phyloP scores from a whole-genome alignment of 2,113 vertebrate species.

The Oxyruncus cristatus region DNA sequence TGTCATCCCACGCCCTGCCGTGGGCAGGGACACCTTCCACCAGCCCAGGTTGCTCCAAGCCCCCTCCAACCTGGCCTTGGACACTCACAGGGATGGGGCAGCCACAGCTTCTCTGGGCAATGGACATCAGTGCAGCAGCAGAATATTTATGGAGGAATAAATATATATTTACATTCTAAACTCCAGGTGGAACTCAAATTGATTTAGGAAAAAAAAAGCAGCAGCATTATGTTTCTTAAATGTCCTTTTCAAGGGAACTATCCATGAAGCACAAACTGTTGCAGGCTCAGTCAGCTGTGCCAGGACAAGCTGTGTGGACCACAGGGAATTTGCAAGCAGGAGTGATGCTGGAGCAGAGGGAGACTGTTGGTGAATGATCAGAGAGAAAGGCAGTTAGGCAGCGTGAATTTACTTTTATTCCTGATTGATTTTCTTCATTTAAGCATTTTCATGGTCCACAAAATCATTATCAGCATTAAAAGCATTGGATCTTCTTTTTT shows the following conservation, averaged over 20 bases:
- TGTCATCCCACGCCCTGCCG: background rate
- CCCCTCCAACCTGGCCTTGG: background rate
- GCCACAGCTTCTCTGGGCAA: background rate
- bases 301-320: background rate
- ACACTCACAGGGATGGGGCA: background rate
- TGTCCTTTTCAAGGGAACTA: background rate
- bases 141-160: background rate
- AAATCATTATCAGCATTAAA: background rate
- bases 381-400: background rate
- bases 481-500: background rate
- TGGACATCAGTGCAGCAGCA: background rate
- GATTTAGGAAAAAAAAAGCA: background rate
- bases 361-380: background rate
- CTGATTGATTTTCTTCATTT: background rate
- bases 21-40: background rate
- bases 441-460: background rate
- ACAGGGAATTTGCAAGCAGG: background rate
- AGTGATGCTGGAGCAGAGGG: background rate
- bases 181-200: background rate
- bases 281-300: background rate
- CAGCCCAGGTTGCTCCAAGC: background rate
- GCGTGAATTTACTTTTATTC: slow-evolving; percentile 8
- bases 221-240: background rate
- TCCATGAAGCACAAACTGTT: background rate
- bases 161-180: background rate